Evolutionary conservation across 2,797 vertebrate species (phyloP), one percentile per base, ranked within the genome.

Genomic region (Parauchenoglanis ngamensis): DNA sequence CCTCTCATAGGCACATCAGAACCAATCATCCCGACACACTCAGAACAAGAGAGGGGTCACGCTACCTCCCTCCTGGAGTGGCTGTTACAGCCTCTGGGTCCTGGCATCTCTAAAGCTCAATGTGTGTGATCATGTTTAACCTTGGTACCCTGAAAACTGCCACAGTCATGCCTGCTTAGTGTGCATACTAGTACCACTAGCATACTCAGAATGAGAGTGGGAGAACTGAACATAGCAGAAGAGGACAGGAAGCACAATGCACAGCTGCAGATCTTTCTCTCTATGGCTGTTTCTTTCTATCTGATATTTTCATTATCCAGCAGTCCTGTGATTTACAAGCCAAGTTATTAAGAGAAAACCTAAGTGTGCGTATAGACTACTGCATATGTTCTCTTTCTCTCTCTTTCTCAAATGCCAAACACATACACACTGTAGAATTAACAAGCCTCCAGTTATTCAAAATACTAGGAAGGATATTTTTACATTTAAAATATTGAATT

Each of bases 291-390:
- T 85, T 86, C 31, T 68, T 40, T 73, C 80, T 90, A 80, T 61
- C 85, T 85, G 86, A 90, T 87, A 90, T 88, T 89, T 91, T 91
- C 87, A 90, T 91, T 91, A 89, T 83, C 86, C 76, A 87, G 85
- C 89, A 88, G 80, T 63, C 83, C 75, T 83, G 87, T 89, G 88
- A 91, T 92, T 91, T 91, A 90, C 57, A 86, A 89, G 85, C 72
- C 79, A 82, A 85, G 23, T 78, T 78, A 40, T 40, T 46, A 61
- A 28, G 19, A 57, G 57, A 83, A 81, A 85, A 59, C 28, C 65
- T 85, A 87, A 68, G 56, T 73, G 84, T 86, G 88, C 78, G 85
- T 78, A 88, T 84, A 87, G 76, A 88, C 86, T 78, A 68, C 46
- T 78, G 78, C 88, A 89, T 35, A 40, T 59, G 76, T 65, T 77